Base-by-base conservation (phyloP, 92 coral and sea anemone genomes). In the Epizoanthus rinbou region DNA sequence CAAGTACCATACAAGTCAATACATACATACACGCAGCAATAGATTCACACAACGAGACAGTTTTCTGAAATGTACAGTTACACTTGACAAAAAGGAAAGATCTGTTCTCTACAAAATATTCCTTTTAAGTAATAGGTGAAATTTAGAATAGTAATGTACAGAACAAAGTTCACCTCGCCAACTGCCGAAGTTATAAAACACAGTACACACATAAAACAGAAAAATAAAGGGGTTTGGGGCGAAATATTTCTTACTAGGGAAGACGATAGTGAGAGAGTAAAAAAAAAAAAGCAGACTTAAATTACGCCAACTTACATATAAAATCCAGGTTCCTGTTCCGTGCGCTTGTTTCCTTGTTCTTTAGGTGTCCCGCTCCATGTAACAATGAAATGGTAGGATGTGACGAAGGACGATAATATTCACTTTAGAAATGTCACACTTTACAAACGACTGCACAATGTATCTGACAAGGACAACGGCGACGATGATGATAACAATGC, bases 251-350 rank as follows among this genome's bases (percentile, higher is more conserved):
- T 18, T 63, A 63, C 68, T 63, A 5, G 68, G 68, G 68, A 63
- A 63, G 68, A 63, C 68, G 68, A 63, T 63, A 63, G 68, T n/a
- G n/a, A n/a, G n/a, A n/a, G n/a, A n/a, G n/a, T n/a, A n/a, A 16
- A 23, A 63, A 23, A 63, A 18, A 63, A 5, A 63, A 63, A 63
- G 9, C 68, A 63, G 68, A 63, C 68, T 63, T 63, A 63, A 63
- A 63, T 63, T 63, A 63, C 68, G 68, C 68, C 68, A 63, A 63
- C 68, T 63, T 63, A 63, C 68, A n/a, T n/a, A 63, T 63, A 63
- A 63, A 63, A 63, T 63, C 68, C 68, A 63, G 68, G 68, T 63
- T 63, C 68, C 68, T 63, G 68, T 63, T 63, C 68, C 68, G 68
- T 63, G 25, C 25, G 68, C 68, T 63, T 63, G 68, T 63, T 63